phyloP scores from a whole-genome alignment of 2,113 vertebrate species.

The Myotis yumanensis region DNA sequence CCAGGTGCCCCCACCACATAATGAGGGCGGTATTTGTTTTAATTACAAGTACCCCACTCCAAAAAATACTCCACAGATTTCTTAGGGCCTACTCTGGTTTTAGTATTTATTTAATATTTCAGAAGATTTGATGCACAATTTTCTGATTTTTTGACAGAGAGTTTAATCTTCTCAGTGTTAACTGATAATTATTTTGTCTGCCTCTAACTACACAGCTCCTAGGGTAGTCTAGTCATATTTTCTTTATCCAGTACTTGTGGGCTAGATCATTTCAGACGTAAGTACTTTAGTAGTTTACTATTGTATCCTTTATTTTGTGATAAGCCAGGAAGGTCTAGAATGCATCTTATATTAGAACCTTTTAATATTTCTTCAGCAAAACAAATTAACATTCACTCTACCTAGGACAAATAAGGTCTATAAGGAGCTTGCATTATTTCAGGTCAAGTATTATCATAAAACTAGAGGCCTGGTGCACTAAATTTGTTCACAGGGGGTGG shows the following conservation, averaged over 20 bases:
- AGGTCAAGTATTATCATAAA: neutral
- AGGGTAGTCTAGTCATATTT: neutral
- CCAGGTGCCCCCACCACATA: neutral
- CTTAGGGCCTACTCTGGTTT: neutral
- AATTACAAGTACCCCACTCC: neutral
- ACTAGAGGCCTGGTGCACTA: no score
- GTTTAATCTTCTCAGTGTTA: neutral
- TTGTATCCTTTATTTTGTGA: neutral
- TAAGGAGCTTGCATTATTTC: neutral
- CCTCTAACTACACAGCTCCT: neutral
- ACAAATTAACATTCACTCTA: neutral
- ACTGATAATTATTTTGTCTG: neutral
- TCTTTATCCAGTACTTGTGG: neutral
- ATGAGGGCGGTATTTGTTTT: neutral
- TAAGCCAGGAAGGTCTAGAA: neutral
- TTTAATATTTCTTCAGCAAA: neutral
- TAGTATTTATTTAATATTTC: neutral
- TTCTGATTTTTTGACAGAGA: neutral
- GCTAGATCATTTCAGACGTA: neutral
- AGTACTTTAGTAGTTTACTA: neutral
- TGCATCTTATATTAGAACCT: neutral
- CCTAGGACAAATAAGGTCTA: neutral
- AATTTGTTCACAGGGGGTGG: no score
- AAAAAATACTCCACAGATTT: neutral
- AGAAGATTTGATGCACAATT: neutral